These are phyloP conservation scores for Hartigia nigra DNA, from an alignment of 2,888 invertebrate species.

Conservation along the genomic window DNA sequence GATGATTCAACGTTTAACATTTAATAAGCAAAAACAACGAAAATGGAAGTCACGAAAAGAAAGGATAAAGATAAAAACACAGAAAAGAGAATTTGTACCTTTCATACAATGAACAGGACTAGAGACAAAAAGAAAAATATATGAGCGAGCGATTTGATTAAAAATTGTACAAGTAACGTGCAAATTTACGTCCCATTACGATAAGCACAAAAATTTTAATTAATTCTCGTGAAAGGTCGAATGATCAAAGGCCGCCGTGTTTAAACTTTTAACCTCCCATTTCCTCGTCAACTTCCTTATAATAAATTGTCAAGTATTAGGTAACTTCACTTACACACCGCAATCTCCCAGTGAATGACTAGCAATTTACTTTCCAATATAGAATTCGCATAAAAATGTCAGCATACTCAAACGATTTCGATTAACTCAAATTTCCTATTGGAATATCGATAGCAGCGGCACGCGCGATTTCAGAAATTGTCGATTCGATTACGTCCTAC, in stretches of 20 bases:
- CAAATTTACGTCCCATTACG: neutral
- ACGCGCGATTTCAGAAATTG: neutral
- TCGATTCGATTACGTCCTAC: neutral
- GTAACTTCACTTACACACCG: neutral
- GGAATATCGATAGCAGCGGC: neutral
- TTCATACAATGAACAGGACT: neutral
- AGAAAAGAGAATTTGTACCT: neutral
- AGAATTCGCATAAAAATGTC: neutral
- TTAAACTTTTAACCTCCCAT: neutral
- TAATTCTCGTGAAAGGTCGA: neutral
- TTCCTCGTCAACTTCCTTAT: neutral
- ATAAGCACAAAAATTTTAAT: neutral
- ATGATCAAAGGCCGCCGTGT: neutral
- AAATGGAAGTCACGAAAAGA: neutral
- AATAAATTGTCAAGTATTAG: neutral
- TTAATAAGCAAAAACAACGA: neutral
- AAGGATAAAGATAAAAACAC: neutral
- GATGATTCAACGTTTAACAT: neutral
- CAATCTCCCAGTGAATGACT: neutral
- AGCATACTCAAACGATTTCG: neutral
- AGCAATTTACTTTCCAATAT: neutral
- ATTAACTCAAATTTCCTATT: neutral
- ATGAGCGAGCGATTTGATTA: neutral
- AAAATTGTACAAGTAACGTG: neutral
- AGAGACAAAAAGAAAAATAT: neutral